phyloP scores from a whole-genome alignment of 2,797 vertebrate species.

The Xenops minutus region DNA sequence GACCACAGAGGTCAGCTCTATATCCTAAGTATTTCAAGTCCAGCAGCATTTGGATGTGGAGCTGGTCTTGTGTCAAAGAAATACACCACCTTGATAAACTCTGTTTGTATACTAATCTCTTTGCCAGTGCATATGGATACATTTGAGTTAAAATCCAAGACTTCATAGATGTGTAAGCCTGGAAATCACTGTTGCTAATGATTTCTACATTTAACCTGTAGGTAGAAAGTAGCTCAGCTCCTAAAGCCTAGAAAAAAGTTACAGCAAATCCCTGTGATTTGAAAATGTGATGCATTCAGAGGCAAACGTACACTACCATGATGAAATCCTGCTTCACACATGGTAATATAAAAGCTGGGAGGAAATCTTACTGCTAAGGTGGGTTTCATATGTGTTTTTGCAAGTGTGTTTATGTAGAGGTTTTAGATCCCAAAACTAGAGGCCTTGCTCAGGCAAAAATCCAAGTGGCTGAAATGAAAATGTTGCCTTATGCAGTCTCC shows the following conservation, averaged over 20 bases:
- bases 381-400: not conserved
- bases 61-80: not conserved
- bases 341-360: not conserved
- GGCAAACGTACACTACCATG: not conserved
- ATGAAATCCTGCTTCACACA: not conserved
- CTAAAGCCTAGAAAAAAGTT: not conserved
- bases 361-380: not conserved
- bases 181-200: not conserved
- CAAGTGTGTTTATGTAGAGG: not conserved
- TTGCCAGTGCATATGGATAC: not conserved
- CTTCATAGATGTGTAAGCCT: not conserved
- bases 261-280: not conserved
- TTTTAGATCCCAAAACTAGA: constrained; percentile 28
- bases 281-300: not conserved
- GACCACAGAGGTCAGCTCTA: not conserved
- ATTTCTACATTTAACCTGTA: not conserved
- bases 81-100: not conserved
- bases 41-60: not conserved
- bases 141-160: not conserved
- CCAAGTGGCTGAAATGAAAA: not conserved
- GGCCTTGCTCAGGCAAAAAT: constrained; percentile 32
- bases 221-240: not conserved
- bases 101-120: not conserved
- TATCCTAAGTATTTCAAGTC: not conserved
- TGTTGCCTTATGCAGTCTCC: not conserved